phyloP scores from a whole-genome alignment of 2,888 invertebrate genomes.

The Tipula confusa region DNA sequence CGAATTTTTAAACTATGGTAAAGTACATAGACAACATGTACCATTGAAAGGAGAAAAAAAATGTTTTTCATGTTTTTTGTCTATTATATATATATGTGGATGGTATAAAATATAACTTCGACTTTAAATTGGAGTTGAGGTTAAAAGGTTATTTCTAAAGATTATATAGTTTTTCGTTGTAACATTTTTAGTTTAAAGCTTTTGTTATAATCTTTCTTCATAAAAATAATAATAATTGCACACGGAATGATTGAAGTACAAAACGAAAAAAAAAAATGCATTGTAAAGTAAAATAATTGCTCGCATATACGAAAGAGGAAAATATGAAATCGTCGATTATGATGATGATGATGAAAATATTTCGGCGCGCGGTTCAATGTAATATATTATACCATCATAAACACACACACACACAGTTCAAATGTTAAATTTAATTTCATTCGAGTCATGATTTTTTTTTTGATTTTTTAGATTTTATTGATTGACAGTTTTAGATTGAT shows the following conservation, averaged over 20 bases:
- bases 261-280: not conserved
- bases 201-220: not conserved
- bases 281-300: conserved; percentile 20
- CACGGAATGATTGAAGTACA: conserved; percentile 20
- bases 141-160: conserved; percentile 12
- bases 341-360: not conserved
- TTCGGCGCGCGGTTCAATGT: not conserved
- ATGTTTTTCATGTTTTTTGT: not conserved
- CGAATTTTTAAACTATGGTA: not conserved
- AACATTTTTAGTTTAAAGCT: not conserved
- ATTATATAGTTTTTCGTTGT: conserved; percentile 20
- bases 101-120: conserved; percentile 20
- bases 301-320: not conserved
- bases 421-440: not conserved
- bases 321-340: not conserved
- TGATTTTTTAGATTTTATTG: not conserved
- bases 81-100: not conserved
- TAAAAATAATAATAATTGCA: not conserved
- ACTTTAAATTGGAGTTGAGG: conserved; percentile 25
- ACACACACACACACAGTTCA: not conserved
- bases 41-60: not conserved
- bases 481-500: conserved; percentile 25
- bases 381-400: not conserved
- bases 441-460: conserved; percentile 3
- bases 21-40: conserved; percentile 8